phyloP scores from a whole-genome alignment of 2,888 invertebrate genomes.

The Apamea sordens region DNA sequence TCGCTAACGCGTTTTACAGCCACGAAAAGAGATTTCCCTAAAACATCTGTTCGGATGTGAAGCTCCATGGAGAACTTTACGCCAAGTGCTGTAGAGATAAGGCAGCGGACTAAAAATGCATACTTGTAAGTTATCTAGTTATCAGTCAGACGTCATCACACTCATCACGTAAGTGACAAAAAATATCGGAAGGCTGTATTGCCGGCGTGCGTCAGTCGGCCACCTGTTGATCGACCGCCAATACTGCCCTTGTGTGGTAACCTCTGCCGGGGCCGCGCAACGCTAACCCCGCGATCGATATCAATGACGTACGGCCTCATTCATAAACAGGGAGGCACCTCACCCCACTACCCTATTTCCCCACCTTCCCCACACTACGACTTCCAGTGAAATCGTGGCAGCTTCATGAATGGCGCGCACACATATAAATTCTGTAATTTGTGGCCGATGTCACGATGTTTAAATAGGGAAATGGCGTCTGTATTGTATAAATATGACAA shows the following conservation, averaged over 20 bases:
- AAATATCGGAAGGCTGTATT: conserved; percentile 73
- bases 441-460: conserved; percentile 58
- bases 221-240: conserved; percentile 85
- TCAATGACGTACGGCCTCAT: conserved; percentile 89
- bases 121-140: conserved; percentile 40
- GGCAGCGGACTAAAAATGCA: conserved; percentile 5
- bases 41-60: neutral
- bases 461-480: conserved; percentile 55
- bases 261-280: conserved; percentile 78
- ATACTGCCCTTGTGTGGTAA: conserved; percentile 85
- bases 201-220: conserved; percentile 81
- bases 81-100: conserved; percentile 31
- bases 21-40: conserved; percentile 1
- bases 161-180: conserved; percentile 78
- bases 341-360: conserved; percentile 65
- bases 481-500: conserved; percentile 53
- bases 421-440: conserved; percentile 71
- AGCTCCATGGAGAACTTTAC: neutral
- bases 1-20: neutral
- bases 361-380: conserved; percentile 73
- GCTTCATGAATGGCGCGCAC: conserved; percentile 86
- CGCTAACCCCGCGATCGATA: conserved; percentile 80
- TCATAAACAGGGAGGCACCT: conserved; percentile 85
- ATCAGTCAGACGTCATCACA: conserved; percentile 76
- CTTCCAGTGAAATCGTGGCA: conserved; percentile 71